Evolutionary conservation across 2,888 invertebrate species (phyloP), one percentile per base, ranked within the genome.

Genomic region (Plagodis pulveraria): DNA sequence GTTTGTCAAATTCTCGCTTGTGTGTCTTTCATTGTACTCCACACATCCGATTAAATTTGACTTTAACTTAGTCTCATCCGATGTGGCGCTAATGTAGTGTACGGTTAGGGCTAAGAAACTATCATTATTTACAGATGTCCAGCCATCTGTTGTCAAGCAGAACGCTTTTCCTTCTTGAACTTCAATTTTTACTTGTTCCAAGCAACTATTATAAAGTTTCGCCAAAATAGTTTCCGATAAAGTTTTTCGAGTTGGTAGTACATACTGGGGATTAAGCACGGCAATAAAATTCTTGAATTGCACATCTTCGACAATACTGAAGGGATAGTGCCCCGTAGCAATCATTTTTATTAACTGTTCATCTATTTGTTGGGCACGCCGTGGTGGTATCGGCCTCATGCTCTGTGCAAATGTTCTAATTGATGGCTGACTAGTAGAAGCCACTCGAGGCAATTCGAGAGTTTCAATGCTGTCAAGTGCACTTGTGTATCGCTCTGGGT

Each of bases 71-170:
- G 51, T 32, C 5, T 33, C 10, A 6, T 60, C 56, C 11, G 42
- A n/a, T n/a, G n/a, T n/a, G n/a, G n/a, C 38, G 12, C 58, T 45
- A 33, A 67, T 62, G 36, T 53, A 70, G 36, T 69, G 69, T 5
- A 63, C 69, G 1, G 69, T 71, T 2, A 71, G 36, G 2, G 66
- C 67, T 12, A 66, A 62, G 12, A 45, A 65, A n/a, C 58, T 50
- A 6, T 64, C 64, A 40, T 62, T 62, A 2, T 34, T 54, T 2
- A 48, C 43, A 0, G 66, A 66, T 0, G 64, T 71, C 69, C 71
- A 70, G 7, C 49, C 65, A 46, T 71, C 72, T 0, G 66, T 67
- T 2, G 72, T 71, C 6, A 69, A 22, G 40, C 69, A 69, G 10
- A 71, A 38, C n/a, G n/a, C n/a, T n/a, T n/a, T n/a, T n/a, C n/a